Conservation (phyloP, 2,113 vertebrate genomes). For the Dipodomys spectabilis region DNA sequence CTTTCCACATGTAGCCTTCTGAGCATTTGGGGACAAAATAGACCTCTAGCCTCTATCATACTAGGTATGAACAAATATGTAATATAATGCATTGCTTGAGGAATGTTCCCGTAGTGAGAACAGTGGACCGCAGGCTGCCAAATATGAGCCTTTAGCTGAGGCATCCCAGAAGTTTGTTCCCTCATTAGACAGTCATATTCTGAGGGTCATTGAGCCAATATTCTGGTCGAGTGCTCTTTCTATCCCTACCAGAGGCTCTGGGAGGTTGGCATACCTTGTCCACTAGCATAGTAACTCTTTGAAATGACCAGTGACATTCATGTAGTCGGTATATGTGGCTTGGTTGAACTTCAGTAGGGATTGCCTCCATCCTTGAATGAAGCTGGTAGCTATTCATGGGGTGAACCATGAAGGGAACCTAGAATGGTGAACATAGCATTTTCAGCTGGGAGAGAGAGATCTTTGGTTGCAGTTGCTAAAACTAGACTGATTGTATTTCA, state of each 20-base stretch:
- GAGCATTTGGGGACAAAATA: not conserved
- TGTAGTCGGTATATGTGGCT: not conserved
- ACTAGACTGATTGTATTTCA: not conserved
- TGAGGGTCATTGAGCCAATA: not conserved
- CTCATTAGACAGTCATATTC: not conserved
- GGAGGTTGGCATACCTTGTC: not conserved
- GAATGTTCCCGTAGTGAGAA: not conserved
- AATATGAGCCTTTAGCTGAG: not conserved
- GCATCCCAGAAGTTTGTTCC: not conserved
- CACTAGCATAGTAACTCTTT: not conserved
- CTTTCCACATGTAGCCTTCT: slow-evolving; percentile 22
- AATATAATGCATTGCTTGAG: not conserved
- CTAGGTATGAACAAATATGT: not conserved
- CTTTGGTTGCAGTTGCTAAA: not conserved
- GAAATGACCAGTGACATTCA: not conserved
- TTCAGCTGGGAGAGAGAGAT: not conserved
- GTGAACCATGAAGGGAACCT: too few species aligned
- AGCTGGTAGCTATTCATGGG: not conserved
- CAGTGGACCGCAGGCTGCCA: not conserved
- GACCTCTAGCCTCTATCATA: not conserved
- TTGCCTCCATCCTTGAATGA: not conserved
- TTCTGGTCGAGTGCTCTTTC: not conserved
- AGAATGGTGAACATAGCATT: not conserved
- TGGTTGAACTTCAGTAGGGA: not conserved
- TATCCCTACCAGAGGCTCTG: not conserved